Base-by-base conservation (phyloP, 2,888 invertebrate species). In the Poecilus cupreus region DNA sequence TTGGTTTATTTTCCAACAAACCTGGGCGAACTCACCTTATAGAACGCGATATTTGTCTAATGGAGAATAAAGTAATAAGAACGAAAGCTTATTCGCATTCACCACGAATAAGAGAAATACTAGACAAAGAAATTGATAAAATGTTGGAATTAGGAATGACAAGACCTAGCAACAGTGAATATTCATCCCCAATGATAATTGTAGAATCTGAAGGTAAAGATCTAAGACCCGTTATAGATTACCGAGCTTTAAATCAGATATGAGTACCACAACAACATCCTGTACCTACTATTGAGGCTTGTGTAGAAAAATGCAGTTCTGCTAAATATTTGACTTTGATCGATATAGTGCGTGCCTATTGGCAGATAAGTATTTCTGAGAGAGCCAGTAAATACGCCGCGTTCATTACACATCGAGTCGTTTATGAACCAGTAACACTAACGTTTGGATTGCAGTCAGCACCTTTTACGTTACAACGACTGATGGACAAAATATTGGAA, bases 121-220 rank as follows among this genome's bases (percentile, higher is more conserved):
- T 75, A 0, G 75, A 75, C 11, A 75, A 75, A 16, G 51, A 75
- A 75, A 75, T 75, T 8, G 51, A 75, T 26, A 75, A 75, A 16
- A 75, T 75, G 75, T 11, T 75, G 0, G 32, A 75, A 26, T 75
- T 75, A 26, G 75, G 51, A 26, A 26, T 75, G 13, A 75, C 51
- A 16, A 24, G 75, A 5, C 75, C 75, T 6, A 75, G 75, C 18
- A 3, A 51, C 10, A 75, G 54, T 75, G 70, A n/a, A n/a, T 70
- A 39, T 39, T 51, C 75, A 0, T 75, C 75, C 4, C 75, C 75
- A 13, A 75, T 75, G 75, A 75, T 75, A 13, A 51, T 75, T 24
- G 51, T 51, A 3, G 75, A 75, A 75, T 13, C 32, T 4, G 51
- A 49, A 37, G 51, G 54, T 26, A 75, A 75, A 11, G 70, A 70